Evolutionary conservation across 1,140 invertebrate species (phyloP), one percentile per base, ranked within the genome.

Genomic region (Drosophila nigrodunni): DNA sequence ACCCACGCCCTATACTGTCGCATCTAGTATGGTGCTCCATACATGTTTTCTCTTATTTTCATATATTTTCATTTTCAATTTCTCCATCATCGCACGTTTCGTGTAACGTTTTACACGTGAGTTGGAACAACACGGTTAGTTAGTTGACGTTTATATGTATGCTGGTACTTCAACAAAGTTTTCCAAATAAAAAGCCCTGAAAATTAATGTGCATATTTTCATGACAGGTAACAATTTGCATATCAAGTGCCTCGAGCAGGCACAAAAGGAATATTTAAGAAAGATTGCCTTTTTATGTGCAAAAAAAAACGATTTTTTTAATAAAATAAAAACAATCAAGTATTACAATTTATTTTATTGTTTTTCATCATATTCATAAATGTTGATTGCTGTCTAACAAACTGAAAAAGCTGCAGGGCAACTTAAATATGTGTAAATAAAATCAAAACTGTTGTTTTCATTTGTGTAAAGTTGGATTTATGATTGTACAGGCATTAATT

Each of bases 191-290:
- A 71, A 71, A 57, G 61, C 76, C 62, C 64, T 70, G 76, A 74
- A 87, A 83, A 82, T 83, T 80, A 87, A 88, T 88, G 79, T 88
- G 77, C 82, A 87, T 87, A 87, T 87, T 88, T 88, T 88, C 67
- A 82, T 87, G 83, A 88, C 77, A 88, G 80, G 61, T 62, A 68
- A 61, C 73, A 88, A 88, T 87, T 87, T 87, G 82, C 82, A 87
- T 87, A 83, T 87, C 83, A 88, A 87, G 82, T 77, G 76, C 68
- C 68, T 55, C 52, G 10, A 55, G 41, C 46, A 72, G 58, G 47
- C 37, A 46, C 13, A 43, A 69, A 59, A 47, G 21, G 39, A 64
- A 78, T 75, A 67, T 69, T 75, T 62, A 64, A 39, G 44, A 49
- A 54, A 59, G 57, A 55, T 50, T 66, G 43, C 57, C 37, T 65